Evolutionary conservation across 37 sponge, comb jelly and placozoan genomes (phyloP).

Genomic region (Lycopodina hypogea): DNA sequence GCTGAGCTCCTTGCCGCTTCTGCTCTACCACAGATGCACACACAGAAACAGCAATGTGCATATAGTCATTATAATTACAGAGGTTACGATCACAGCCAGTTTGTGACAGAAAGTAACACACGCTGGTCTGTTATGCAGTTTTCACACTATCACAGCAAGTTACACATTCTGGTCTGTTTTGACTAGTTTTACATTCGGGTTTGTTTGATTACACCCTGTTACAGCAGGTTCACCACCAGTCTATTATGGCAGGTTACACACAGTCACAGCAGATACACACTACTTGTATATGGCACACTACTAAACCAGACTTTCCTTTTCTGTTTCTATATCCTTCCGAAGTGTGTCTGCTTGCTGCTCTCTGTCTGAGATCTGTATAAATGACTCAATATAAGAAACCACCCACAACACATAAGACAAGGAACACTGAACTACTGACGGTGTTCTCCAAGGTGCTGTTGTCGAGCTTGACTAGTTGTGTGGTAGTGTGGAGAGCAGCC

Average conservation of each 20-base stretch:
- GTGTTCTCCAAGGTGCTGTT: background rate
- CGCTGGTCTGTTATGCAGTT: too few relatives aligned
- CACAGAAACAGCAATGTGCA: background rate
- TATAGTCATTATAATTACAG: background rate
- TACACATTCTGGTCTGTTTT: too few relatives aligned
- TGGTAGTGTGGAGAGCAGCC: slow-evolving; percentile 1
- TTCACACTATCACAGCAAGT: too few relatives aligned
- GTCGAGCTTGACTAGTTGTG: slow-evolving; percentile 14
- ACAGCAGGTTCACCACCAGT: too few relatives aligned
- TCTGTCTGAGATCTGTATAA: background rate
- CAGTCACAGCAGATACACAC: too few relatives aligned
- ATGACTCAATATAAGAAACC: background rate
- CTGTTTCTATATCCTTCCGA: slow-evolving; percentile 15
- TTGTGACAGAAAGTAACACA: too few relatives aligned
- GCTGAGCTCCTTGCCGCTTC: slow-evolving; percentile 35
- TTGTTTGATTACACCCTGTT: too few relatives aligned
- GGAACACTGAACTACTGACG: background rate
- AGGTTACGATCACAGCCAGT: background rate
- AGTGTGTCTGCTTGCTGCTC: background rate
- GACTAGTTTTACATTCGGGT: too few relatives aligned
- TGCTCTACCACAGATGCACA: slow-evolving; percentile 1
- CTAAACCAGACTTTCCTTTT: background rate
- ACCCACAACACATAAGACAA: background rate
- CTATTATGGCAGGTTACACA: too few relatives aligned
- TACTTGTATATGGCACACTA: too few relatives aligned